Evolutionary conservation across 1,140 invertebrate species (phyloP), one percentile per base, ranked within the genome.

Genomic region (Belonocnema kinseyi): DNA sequence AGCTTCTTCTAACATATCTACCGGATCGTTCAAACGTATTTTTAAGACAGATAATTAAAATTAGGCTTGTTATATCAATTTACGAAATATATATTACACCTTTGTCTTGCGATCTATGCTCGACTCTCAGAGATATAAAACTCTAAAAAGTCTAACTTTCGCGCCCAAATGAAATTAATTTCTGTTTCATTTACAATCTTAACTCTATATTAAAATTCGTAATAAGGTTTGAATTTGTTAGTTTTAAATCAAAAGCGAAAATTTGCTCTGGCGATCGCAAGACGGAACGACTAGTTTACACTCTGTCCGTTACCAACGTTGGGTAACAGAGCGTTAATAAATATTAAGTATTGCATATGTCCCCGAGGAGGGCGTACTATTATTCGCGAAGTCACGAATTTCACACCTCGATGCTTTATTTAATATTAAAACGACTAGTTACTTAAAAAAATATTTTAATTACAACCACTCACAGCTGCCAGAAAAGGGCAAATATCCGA

Each of bases 231-330:
- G 5, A 8, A 46, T 46, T 46, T 46, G 40, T 11, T 46, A 46
- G 40, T 46, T 46, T 46, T 46, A 0, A 46, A 46, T 10, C 40
- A 46, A 11, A 46, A 46, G 40, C 10, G 40, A 46, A 46, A 10
- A 46, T 46, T 56, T 56, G 19, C 54, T 73, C 66, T 72, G 77
- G 75, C 52, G 71, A 73, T 84, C 82, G 82, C 85, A 82, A 84
- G 83, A 86, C 85, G 85, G 86, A 78, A 86, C 84, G 89, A 90
- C 89, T 90, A 90, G 89, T 83, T 88, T 80, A 87, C 88, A 90
- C 89, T 90, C 88, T 82, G 77, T 83, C 80, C 66, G 74, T 81
- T 77, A 81, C 82, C 54, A 40, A 17, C 21, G 17, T 50, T 33
- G 72, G 83, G 66, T 83, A 79, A 84, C 72, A 70, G 76, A 85